Base-by-base conservation (phyloP, 2,888 invertebrate species). In the Cinara cedri region DNA sequence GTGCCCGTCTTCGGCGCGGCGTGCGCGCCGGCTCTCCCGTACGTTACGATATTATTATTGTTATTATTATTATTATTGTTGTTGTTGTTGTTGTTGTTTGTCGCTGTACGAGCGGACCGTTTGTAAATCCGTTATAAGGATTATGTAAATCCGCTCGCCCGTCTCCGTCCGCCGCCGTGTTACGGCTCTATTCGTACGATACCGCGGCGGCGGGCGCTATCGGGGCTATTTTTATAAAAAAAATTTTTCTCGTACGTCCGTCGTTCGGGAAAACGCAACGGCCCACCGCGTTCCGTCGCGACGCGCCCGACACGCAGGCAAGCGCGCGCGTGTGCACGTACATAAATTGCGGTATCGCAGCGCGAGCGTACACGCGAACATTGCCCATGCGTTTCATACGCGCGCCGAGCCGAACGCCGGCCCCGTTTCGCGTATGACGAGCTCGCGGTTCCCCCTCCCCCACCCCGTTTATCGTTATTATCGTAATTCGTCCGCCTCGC, bases 131-230 rank as follows among this genome's bases (percentile, higher is more conserved):
- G 49, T 78, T 78, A 78, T 70, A 70, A n/a, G 78, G 68, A 70
- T 78, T 78, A 78, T 78, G 78, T 78, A 70, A 78, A 78, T 78
- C 6, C n/a, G n/a, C n/a, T n/a, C n/a, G n/a, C n/a, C n/a, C n/a
- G n/a, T n/a, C n/a, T n/a, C n/a, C n/a, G 6, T 34, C 34, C 34
- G 63, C 34, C 70, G 60, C 70, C 42, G 60, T 70, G 78, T 78
- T 78, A 78, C 51, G 78, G 51, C 78, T 78, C 68, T 78, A 78
- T 78, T 78, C 60, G 68, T 78, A 60, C 11, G 63, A 26, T 65
- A 65, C 44, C 19, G 16, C 49, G 46, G n/a, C 16, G 24, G 66
- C 14, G 13, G 60, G 26, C 8, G 34, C 3, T n/a, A n/a, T n/a
- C n/a, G n/a, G n/a, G n/a, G n/a, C n/a, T n/a, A n/a, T n/a, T n/a